Evolutionary conservation across 1,140 invertebrate species (phyloP).

Genomic region (Drosophila lacertosa): DNA sequence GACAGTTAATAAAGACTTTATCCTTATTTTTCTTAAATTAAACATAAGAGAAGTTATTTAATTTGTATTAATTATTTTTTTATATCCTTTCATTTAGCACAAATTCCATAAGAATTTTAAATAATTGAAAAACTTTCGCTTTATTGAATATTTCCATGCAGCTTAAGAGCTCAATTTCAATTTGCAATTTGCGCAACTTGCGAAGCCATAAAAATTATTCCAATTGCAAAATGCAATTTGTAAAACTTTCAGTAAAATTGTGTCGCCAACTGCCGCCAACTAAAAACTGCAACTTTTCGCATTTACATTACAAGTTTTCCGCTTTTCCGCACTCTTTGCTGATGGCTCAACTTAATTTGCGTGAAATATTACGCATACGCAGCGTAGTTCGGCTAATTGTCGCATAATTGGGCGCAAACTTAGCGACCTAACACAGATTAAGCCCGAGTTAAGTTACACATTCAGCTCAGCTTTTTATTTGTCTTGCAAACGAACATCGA

Average conservation of each 20-base stretch:
- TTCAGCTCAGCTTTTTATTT: no score
- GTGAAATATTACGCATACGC: slow-evolving; percentile 23
- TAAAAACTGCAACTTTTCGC: slow-evolving; percentile 56
- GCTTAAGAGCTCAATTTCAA: slow-evolving; percentile 43
- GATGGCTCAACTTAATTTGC: slow-evolving; percentile 13
- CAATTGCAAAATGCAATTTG: slow-evolving; percentile 61
- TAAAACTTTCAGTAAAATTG: slow-evolving; percentile 66
- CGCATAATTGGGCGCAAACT: slow-evolving; percentile 2
- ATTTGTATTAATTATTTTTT: no score
- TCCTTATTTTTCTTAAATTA: no score
- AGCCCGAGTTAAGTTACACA: no score
- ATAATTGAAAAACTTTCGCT: neutral
- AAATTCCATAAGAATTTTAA: slow-evolving; percentile 1
- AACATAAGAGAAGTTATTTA: no score
- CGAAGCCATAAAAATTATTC: slow-evolving; percentile 59
- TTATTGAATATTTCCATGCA: slow-evolving; percentile 44
- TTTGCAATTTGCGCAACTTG: slow-evolving; percentile 37
- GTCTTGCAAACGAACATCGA: no score
- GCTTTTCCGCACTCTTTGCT: no score
- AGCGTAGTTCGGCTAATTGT: slow-evolving; percentile 15
- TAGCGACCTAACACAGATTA: no score
- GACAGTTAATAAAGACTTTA: no score
- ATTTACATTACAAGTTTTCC: slow-evolving; percentile 74
- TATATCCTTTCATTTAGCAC: neutral
- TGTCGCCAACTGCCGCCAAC: slow-evolving; percentile 68